Evolutionary conservation across 2,113 vertebrate species (phyloP).

Genomic region (Leucosticte australis): DNA sequence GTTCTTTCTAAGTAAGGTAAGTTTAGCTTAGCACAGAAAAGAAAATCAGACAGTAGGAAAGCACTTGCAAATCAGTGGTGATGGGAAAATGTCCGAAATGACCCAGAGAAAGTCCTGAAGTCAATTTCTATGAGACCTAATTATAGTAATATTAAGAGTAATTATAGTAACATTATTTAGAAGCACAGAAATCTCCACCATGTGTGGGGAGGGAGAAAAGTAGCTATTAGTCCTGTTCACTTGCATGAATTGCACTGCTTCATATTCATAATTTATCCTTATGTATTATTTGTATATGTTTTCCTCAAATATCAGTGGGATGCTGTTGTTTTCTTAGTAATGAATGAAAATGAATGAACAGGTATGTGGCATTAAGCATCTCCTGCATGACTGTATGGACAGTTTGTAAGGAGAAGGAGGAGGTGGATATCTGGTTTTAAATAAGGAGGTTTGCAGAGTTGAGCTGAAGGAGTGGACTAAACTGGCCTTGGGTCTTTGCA

Average conservation of each 20-base stretch:
- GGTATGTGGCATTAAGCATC: background rate
- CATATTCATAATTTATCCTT: background rate
- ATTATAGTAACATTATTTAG: background rate
- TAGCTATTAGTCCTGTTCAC: background rate
- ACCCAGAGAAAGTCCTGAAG: background rate
- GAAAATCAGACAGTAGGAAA: background rate
- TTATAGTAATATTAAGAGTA: background rate
- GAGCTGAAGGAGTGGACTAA: background rate
- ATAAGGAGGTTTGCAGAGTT: background rate
- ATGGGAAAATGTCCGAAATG: background rate
- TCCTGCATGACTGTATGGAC: background rate
- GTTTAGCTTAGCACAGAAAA: background rate
- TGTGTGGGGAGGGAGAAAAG: background rate
- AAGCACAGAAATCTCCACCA: background rate
- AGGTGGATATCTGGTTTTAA: background rate
- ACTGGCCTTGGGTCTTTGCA: background rate
- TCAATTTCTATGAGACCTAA: background rate
- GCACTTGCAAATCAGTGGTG: background rate
- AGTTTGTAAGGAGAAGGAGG: background rate
- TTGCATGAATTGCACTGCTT: background rate
- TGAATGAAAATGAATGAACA: background rate
- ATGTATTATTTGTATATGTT: background rate
- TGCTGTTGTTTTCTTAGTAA: background rate
- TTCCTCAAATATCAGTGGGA: background rate
- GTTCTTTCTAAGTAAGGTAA: background rate